Conservation (phyloP, 1,140 invertebrate species). For the Drosophila lini region DNA sequence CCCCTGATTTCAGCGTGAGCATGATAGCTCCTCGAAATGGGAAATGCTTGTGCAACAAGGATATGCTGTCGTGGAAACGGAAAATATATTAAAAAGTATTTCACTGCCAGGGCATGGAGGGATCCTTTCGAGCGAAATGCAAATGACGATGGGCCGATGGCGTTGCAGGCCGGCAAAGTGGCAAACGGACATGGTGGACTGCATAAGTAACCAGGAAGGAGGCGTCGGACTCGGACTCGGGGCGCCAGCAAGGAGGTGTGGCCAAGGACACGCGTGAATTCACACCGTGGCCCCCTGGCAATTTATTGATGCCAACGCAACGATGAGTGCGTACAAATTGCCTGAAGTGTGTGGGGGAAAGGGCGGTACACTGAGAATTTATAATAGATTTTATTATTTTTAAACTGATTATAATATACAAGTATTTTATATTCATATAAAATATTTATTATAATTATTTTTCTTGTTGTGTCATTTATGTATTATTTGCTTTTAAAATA, state of each 20-base stretch:
- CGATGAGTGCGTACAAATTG: conserved; percentile 46
- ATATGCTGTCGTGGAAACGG: conserved; percentile 12
- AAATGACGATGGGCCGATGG: conserved; percentile 38
- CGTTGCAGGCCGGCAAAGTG: conserved; percentile 36
- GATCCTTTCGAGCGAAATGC: conserved; percentile 27
- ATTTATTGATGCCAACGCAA: conserved; percentile 45
- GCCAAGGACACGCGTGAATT: conserved; percentile 38
- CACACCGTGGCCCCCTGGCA: conserved; percentile 28
- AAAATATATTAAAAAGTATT: conserved; percentile 47
- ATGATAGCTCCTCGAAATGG: conserved; percentile 8
- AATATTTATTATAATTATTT: neutral
- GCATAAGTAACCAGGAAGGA: conserved; percentile 39
- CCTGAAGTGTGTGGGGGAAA: conserved; percentile 8
- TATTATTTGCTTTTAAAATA: neutral
- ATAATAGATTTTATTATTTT: neutral
- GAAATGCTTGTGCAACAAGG: conserved; percentile 5
- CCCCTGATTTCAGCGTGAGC: conserved; percentile 5
- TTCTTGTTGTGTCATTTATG: too few species aligned
- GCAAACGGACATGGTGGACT: conserved; percentile 22
- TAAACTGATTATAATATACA: neutral
- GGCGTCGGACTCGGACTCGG: neutral
- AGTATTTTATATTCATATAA: neutral
- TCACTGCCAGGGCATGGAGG: neutral
- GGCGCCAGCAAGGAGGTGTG: neutral
- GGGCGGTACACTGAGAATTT: neutral